phyloP scores from a whole-genome alignment of 2,113 vertebrate genomes.

The Galeopterus variegatus region DNA sequence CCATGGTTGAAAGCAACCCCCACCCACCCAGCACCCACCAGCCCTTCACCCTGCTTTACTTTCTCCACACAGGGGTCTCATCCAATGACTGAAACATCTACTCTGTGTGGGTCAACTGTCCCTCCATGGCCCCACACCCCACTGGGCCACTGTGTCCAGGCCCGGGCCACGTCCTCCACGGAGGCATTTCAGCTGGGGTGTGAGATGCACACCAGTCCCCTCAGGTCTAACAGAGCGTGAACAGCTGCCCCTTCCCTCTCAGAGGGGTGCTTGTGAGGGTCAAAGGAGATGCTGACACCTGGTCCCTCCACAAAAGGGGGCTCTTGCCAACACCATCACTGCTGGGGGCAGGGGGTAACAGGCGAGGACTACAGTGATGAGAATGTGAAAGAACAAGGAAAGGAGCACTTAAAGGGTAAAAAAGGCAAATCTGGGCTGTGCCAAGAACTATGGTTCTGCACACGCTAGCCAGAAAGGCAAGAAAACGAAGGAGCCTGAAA shows the following conservation, averaged over 20 bases:
- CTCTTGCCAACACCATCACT: too few species aligned
- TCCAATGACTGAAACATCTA: too few species aligned
- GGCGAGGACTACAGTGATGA: rapidly evolving
- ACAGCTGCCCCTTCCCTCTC: neutral
- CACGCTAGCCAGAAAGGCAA: neutral
- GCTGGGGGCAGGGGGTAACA: too few species aligned
- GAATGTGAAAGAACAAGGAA: too few species aligned
- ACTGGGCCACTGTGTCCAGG: neutral
- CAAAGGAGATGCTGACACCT: rapidly evolving
- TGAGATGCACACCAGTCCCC: neutral
- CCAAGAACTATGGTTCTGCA: too few species aligned
- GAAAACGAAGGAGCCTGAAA: neutral
- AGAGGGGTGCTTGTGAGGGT: neutral
- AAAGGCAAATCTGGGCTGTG: neutral
- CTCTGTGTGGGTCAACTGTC: too few species aligned
- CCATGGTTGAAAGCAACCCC: neutral
- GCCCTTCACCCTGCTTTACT: neutral
- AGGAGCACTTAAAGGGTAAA: neutral
- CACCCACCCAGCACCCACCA: neutral
- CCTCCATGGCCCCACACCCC: neutral
- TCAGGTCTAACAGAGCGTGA: rapidly evolving
- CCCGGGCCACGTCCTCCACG: neutral
- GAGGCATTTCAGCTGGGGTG: neutral
- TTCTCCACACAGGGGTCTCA: neutral
- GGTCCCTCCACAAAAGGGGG: neutral